Conservation (phyloP, 2,888 invertebrate species). For the Eledone cirrhosa region DNA sequence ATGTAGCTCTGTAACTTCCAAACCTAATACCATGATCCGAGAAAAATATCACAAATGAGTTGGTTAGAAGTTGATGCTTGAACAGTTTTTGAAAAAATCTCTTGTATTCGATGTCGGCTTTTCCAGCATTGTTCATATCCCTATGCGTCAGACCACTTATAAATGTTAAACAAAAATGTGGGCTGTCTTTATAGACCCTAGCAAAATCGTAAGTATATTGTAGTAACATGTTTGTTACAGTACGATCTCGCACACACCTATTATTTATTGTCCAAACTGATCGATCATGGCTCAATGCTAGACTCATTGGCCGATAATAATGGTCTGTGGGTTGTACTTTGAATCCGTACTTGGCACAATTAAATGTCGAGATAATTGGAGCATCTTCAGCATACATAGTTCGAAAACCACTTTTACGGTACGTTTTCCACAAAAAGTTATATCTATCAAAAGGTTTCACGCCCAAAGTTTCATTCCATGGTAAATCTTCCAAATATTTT, state of each 20-base stretch:
- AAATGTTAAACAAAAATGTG: conserved; percentile 86
- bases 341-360: conserved; percentile 82
- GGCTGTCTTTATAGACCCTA: conserved; percentile 71
- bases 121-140: conserved; percentile 79
- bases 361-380: conserved; percentile 80
- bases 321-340: conserved; percentile 82
- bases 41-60: conserved; percentile 67
- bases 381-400: conserved; percentile 87
- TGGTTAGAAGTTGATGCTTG: conserved; percentile 42
- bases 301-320: conserved; percentile 79
- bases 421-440: conserved; percentile 85
- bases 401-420: conserved; percentile 76
- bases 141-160: conserved; percentile 85
- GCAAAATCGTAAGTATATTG: conserved; percentile 72
- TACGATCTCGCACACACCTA: conserved; percentile 75
- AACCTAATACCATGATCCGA: conserved; percentile 92
- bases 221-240: conserved; percentile 73
- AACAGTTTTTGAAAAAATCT: conserved; percentile 71
- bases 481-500: conserved; percentile 45
- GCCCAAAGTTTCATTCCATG: conserved; percentile 65
- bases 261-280: conserved; percentile 41
- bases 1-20: conserved; percentile 83
- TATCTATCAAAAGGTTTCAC: conserved; percentile 74
- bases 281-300: conserved; percentile 68
- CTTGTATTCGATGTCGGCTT: conserved; percentile 76